Percentiles rank a stretch among this genome's conserved stretches.
Evolutionary conservation across 2,113 vertebrate genomes (phyloP).

Genomic region (Cisticola juncidis): DNA sequence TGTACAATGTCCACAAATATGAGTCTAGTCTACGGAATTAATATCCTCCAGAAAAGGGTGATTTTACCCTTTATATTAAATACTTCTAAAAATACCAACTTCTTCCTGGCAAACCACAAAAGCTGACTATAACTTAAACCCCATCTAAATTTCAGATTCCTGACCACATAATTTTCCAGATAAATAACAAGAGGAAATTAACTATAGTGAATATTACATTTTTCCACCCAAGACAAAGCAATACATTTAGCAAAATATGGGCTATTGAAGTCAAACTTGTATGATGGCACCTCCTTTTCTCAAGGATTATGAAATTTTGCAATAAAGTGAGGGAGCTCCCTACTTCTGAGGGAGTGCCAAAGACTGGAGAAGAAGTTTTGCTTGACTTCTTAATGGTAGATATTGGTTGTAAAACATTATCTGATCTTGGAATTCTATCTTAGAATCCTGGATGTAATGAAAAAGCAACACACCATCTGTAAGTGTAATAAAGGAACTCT

Average conservation of each 20-base stretch:
- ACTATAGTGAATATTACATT: background rate
- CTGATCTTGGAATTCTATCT: background rate
- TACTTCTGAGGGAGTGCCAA: background rate
- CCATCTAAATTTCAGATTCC: slow-evolving; percentile 11
- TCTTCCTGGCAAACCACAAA: background rate
- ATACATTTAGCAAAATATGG: background rate
- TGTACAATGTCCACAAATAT: background rate
- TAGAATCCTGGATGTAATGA: background rate
- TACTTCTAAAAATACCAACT: background rate
- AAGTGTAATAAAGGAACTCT: background rate
- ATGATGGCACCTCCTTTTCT: background rate
- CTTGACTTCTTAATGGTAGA: background rate
- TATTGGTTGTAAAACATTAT: background rate
- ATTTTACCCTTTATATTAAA: background rate
- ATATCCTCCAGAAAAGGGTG: background rate
- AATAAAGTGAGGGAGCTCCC: background rate
- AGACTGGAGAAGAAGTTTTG: background rate
- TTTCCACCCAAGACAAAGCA: background rate
- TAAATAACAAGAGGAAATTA: slow-evolving; percentile 10
- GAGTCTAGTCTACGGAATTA: background rate
- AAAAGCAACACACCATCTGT: background rate
- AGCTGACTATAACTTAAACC: background rate
- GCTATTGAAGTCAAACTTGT: background rate
- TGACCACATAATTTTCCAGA: background rate
- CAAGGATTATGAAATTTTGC: background rate